Conservation (phyloP, 2,113 vertebrate species). For the Silurus meridionalis region DNA sequence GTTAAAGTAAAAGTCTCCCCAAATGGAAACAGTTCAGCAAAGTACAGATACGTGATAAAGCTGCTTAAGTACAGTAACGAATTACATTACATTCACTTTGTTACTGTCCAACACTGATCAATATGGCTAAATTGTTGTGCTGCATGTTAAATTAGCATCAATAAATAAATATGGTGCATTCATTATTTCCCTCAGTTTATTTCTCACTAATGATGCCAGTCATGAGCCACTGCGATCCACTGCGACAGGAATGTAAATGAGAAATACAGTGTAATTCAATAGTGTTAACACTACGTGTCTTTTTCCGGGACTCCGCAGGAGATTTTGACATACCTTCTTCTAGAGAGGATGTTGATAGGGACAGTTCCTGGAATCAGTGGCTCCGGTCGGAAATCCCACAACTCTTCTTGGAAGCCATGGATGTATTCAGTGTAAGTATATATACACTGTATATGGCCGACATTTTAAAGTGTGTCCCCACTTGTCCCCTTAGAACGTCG, state of each 20-base stretch:
- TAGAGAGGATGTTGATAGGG: constrained; percentile 78
- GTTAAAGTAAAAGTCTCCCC: too few species aligned
- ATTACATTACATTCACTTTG: too few species aligned
- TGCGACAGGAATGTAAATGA: neutral
- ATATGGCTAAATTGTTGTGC: too few species aligned
- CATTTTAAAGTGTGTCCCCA: too few species aligned
- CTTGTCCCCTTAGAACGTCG: neutral
- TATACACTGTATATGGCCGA: too few species aligned
- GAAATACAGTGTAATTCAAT: neutral
- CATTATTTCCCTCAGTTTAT: neutral
- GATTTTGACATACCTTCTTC: constrained; percentile 81
- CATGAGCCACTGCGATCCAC: neutral
- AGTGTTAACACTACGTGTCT: neutral
- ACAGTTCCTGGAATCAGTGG: constrained; percentile 81
- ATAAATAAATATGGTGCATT: too few species aligned
- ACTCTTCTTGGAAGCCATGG: constrained; percentile 76
- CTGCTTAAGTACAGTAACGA: too few species aligned
- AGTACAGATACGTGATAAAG: too few species aligned
- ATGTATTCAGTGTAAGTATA: constrained; percentile 71
- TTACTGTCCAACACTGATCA: too few species aligned
- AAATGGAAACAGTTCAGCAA: too few species aligned
- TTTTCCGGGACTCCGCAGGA: constrained; percentile 54
- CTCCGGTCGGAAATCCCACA: constrained; percentile 77
- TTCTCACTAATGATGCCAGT: neutral
- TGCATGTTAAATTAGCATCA: too few species aligned